Conservation (phyloP, 2,113 vertebrate species). For the Thamnophis sirtalis region DNA sequence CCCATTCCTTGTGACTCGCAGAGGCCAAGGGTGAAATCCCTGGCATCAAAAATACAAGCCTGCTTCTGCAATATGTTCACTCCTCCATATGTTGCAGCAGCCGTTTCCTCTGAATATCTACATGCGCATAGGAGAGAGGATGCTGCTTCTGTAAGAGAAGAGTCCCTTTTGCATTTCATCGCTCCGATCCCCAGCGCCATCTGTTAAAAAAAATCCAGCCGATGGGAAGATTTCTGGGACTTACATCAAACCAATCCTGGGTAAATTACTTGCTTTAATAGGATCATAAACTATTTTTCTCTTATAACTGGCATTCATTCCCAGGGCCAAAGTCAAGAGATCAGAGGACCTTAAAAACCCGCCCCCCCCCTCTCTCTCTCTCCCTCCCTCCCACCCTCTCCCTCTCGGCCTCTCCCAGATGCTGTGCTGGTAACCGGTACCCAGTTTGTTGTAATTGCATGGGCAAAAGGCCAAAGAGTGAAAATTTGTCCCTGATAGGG, state of each 20-base stretch:
- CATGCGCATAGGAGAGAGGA: not conserved
- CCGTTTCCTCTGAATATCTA: not conserved
- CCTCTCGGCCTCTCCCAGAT: conserved; percentile 21
- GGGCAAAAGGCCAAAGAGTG: conserved; percentile 15
- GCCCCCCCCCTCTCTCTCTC: no score
- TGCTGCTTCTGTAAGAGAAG: not conserved
- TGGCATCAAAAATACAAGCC: not conserved
- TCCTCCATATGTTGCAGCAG: not conserved
- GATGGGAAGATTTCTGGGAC: not conserved
- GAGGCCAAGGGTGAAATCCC: not conserved
- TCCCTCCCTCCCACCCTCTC: not conserved
- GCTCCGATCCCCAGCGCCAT: not conserved
- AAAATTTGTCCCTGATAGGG: not conserved
- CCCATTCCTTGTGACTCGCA: not conserved
- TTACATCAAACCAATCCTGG: not conserved
- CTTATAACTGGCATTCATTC: not conserved
- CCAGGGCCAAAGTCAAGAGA: not conserved
- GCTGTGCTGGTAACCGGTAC: conserved; percentile 34
- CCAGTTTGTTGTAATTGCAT: conserved; percentile 36
- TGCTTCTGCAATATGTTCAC: not conserved
- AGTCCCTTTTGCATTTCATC: not conserved
- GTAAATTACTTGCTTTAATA: not conserved
- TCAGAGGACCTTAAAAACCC: not conserved
- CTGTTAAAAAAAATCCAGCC: not conserved
- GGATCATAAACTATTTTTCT: not conserved